These are phyloP conservation scores for Dryococelus australis DNA, from an alignment of 2,888 invertebrate species.

Conservation along the genomic window DNA sequence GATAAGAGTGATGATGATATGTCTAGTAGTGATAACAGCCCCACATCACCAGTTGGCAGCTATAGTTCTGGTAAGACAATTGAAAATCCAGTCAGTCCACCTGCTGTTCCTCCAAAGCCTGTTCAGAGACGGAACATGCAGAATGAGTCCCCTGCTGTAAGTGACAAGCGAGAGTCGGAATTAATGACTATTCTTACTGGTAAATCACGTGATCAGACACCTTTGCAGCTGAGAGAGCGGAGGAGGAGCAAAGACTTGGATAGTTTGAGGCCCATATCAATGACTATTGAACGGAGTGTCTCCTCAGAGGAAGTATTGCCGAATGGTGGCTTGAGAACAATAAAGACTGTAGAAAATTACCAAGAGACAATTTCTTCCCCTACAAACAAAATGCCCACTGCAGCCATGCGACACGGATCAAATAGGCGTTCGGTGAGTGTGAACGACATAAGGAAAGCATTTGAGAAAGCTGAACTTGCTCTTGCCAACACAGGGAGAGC, in stretches of 20 bases:
- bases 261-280: neutral
- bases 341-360: neutral
- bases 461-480: conserved; percentile 60
- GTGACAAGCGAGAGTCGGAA: neutral
- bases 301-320: conserved; percentile 12
- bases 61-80: neutral
- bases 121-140: conserved; percentile 19
- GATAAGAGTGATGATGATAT: neutral
- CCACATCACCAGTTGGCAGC: neutral
- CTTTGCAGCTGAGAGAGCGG: conserved; percentile 20
- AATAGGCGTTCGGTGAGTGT: conserved; percentile 59
- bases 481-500: conserved; percentile 44
- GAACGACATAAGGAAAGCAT: conserved; percentile 66
- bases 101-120: conserved; percentile 30
- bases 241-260: conserved; percentile 24
- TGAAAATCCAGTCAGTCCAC: neutral
- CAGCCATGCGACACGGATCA: conserved; percentile 25
- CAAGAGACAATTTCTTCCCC: conserved; percentile 25
- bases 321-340: conserved; percentile 10
- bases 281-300: neutral
- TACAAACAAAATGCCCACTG: conserved; percentile 29
- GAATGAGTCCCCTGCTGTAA: neutral
- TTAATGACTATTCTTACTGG: conserved; percentile 26
- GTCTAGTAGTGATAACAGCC: neutral
- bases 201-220: neutral